Conservation (phyloP, 2,113 vertebrate genomes). For the Ptychochromis oligacanthus region DNA sequence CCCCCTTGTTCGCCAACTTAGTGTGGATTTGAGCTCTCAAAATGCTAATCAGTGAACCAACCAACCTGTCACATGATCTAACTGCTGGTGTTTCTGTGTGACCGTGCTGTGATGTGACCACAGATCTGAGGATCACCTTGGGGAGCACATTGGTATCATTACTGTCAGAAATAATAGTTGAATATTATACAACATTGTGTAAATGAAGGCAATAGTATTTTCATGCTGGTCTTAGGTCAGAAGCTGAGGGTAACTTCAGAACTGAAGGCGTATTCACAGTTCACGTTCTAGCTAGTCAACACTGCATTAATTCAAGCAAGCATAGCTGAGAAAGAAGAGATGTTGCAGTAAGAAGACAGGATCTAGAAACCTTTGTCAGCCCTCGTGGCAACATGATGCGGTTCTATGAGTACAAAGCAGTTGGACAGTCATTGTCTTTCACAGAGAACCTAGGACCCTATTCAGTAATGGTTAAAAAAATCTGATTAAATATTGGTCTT, state of each 20-base stretch:
- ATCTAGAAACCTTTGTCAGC: slow-evolving; percentile 55
- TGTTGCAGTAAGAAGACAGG: slow-evolving; percentile 40
- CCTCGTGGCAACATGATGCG: slow-evolving; percentile 59
- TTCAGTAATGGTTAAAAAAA: slow-evolving; percentile 65
- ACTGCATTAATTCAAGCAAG: slow-evolving; percentile 64
- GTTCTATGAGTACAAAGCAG: slow-evolving; percentile 58
- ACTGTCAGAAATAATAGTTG: background rate
- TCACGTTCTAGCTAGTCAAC: slow-evolving; percentile 57
- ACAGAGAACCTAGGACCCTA: slow-evolving; percentile 52
- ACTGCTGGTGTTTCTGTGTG: background rate
- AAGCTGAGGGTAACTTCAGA: slow-evolving; percentile 54
- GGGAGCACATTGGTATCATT: background rate
- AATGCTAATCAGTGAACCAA: background rate
- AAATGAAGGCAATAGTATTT: background rate
- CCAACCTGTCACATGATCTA: background rate
- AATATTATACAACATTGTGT: too few species aligned
- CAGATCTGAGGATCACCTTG: background rate
- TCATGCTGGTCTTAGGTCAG: slow-evolving; percentile 50
- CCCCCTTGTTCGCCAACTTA: too few species aligned
- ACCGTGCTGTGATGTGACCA: background rate
- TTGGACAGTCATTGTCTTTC: slow-evolving; percentile 62
- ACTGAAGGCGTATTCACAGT: slow-evolving; percentile 61
- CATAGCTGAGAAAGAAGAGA: slow-evolving; percentile 53
- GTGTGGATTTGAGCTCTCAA: background rate
- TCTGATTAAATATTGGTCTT: slow-evolving; percentile 48